phyloP scores from a whole-genome alignment of 2,888 invertebrate species.

The Napeogenes sylphis region DNA sequence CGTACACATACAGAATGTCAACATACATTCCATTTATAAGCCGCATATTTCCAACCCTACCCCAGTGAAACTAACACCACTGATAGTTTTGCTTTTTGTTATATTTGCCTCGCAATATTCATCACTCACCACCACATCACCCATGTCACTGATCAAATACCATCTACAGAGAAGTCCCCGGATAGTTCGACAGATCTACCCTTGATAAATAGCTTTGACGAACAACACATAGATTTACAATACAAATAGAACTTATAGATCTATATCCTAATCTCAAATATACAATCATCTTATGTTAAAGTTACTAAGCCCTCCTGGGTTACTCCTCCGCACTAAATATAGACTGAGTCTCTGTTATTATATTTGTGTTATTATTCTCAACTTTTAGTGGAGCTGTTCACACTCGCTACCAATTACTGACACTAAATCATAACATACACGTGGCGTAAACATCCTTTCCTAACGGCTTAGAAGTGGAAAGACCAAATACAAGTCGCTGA shows the following conservation, averaged over 20 bases:
- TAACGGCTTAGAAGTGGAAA: constrained; percentile 52
- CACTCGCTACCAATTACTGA: constrained; percentile 73
- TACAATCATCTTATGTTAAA: constrained; percentile 36
- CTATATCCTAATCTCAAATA: not conserved
- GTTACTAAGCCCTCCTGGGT: constrained; percentile 48
- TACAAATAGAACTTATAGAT: constrained; percentile 13
- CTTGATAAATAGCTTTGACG: constrained; percentile 66
- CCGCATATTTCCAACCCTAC: constrained; percentile 41
- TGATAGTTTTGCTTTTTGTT: constrained; percentile 75
- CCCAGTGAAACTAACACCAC: constrained; percentile 73
- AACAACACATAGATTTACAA: constrained; percentile 40
- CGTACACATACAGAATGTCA: constrained; percentile 18
- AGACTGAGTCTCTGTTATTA: constrained; percentile 69
- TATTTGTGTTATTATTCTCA: constrained; percentile 68
- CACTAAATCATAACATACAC: constrained; percentile 73
- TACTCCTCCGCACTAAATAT: constrained; percentile 54
- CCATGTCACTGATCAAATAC: constrained; percentile 75
- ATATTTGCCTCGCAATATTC: constrained; percentile 77
- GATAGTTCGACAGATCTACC: constrained; percentile 70
- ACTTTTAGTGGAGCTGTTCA: constrained; percentile 71
- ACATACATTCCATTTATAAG: constrained; percentile 25
- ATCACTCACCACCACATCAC: constrained; percentile 75
- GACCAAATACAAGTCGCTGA: constrained; percentile 67
- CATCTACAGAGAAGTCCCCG: constrained; percentile 72
- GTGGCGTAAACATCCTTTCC: constrained; percentile 72